These are phyloP conservation scores for Tapirus terrestris DNA, from an alignment of 2,113 vertebrate species.

Conservation along the genomic window DNA sequence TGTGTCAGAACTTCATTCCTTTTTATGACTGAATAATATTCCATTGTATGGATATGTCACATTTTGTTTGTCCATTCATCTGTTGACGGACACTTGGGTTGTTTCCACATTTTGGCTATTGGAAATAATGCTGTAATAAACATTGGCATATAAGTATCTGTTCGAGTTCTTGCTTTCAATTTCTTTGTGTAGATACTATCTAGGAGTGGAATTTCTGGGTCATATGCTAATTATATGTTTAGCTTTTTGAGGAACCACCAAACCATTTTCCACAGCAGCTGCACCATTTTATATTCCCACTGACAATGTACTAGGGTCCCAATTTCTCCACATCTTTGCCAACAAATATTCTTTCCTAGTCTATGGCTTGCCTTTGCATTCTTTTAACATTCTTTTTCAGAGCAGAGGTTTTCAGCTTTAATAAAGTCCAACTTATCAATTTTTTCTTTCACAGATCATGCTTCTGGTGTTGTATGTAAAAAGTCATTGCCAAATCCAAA, in stretches of 20 bases:
- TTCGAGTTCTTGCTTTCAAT: not conserved
- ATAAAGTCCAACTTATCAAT: not conserved
- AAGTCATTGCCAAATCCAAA: not conserved
- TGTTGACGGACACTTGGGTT: not conserved
- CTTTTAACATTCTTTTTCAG: not conserved
- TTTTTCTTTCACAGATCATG: not conserved
- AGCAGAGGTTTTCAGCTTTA: not conserved
- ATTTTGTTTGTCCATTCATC: not conserved
- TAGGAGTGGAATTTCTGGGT: not conserved
- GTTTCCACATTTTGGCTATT: not conserved
- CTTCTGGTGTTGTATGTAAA: not conserved
- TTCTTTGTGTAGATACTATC: not conserved
- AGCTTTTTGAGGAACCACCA: not conserved
- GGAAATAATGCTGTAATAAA: slow-evolving; percentile 8
- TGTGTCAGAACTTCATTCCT: not conserved
- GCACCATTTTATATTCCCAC: not conserved
- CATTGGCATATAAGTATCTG: not conserved
- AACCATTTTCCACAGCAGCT: not conserved
- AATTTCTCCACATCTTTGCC: not conserved
- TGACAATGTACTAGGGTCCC: not conserved
- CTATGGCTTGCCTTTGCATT: not conserved
- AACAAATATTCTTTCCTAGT: not conserved
- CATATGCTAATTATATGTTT: not conserved
- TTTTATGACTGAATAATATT: not conserved
- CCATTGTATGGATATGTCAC: not conserved